Percentiles rank a stretch among this genome's conserved stretches.
Conservation (phyloP, 2,888 invertebrate species). For the Rhagonycha fulva region DNA sequence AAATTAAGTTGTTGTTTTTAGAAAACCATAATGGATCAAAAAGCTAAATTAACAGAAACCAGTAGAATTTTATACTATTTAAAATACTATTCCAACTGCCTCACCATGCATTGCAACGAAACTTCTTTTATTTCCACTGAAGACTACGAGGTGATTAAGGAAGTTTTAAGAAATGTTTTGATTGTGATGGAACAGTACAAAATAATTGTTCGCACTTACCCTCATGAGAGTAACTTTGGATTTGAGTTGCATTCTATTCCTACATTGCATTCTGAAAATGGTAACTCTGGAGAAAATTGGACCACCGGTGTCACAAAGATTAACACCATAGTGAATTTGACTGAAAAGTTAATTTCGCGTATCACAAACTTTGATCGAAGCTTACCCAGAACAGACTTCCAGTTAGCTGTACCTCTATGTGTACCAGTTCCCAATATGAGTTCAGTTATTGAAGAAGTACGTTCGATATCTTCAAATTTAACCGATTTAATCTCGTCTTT, state of each 20-base stretch:
- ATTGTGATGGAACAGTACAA: constrained; percentile 70
- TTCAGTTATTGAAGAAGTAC: neutral
- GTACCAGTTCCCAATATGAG: neutral
- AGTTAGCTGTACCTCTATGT: neutral
- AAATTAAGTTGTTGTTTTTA: constrained; percentile 49
- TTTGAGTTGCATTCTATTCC: constrained; percentile 43
- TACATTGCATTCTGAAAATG: constrained; percentile 37
- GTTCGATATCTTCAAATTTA: constrained; percentile 23
- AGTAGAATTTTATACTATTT: constrained; percentile 63
- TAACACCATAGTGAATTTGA: neutral
- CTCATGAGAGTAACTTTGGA: constrained; percentile 49
- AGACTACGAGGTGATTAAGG: constrained; percentile 55
- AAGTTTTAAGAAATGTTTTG: constrained; percentile 58
- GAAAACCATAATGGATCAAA: constrained; percentile 69
- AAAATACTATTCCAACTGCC: constrained; percentile 56
- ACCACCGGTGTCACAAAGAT: constrained; percentile 36
- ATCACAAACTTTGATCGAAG: neutral
- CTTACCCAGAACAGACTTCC: neutral
- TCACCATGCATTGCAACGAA: constrained; percentile 44
- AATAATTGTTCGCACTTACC: constrained; percentile 68
- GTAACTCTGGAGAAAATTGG: constrained; percentile 41
- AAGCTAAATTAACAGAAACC: constrained; percentile 63
- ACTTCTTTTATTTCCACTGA: constrained; percentile 40
- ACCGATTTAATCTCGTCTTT: constrained; percentile 35
- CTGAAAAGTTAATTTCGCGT: neutral